phyloP scores from a whole-genome alignment of 35 echinoderm and acorn worm genomes.

The Diadema setosum region DNA sequence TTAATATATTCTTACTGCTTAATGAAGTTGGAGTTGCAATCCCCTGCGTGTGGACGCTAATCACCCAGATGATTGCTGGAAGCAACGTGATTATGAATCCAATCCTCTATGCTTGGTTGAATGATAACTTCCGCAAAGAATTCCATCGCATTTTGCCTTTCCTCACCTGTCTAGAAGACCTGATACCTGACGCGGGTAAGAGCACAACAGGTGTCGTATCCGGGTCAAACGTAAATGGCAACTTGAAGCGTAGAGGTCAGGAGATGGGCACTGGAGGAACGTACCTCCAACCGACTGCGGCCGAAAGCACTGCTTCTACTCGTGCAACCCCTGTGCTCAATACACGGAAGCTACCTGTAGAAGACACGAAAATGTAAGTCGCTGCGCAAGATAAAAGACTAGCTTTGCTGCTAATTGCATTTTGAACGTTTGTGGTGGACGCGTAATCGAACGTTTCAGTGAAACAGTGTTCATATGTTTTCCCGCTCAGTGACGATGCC shows the following conservation, averaged over 20 bases:
- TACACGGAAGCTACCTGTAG: neutral
- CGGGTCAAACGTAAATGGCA: neutral
- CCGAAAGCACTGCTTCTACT: slow-evolving; percentile 45
- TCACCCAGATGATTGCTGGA: slow-evolving; percentile 12
- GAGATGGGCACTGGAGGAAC: slow-evolving; percentile 38
- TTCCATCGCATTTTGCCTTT: slow-evolving; percentile 75
- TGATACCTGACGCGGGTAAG: neutral
- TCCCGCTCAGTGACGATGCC: neutral
- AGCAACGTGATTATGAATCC: slow-evolving; percentile 73
- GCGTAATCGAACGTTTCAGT: neutral
- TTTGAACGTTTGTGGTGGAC: neutral
- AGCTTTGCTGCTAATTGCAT: neutral
- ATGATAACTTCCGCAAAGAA: slow-evolving; percentile 94
- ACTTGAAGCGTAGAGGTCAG: neutral
- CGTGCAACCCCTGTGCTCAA: neutral
- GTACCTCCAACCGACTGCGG: slow-evolving; percentile 73
- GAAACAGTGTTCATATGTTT: neutral
- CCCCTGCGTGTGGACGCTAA: neutral
- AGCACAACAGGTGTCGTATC: neutral
- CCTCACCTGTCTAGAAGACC: slow-evolving; percentile 49
- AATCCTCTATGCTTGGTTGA: slow-evolving; percentile 84
- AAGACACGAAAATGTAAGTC: neutral
- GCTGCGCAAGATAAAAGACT: neutral
- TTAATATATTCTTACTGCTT: slow-evolving; percentile 47
- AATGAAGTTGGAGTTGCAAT: neutral